A percentile compares a stretch with the other conserved stretches of the same genome.
Evolutionary conservation across 1,140 invertebrate species (phyloP).

Genomic region (Drosophila repleta): DNA sequence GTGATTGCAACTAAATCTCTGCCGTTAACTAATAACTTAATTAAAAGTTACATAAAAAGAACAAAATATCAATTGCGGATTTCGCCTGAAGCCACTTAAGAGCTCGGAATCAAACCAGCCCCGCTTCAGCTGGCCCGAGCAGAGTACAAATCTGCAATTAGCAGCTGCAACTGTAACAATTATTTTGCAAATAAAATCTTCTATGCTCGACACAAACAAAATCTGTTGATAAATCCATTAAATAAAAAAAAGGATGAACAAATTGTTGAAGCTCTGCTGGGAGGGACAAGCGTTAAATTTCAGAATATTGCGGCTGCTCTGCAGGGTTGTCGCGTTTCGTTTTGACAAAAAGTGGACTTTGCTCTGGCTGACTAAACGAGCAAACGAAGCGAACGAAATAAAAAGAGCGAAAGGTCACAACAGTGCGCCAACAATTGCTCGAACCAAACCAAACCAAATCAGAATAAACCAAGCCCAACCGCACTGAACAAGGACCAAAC

Average conservation of each 20-base stretch:
- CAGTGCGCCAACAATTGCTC: constrained; percentile 27
- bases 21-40: constrained; percentile 2
- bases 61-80: neutral
- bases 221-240: neutral
- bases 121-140: too few relatives aligned
- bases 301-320: neutral
- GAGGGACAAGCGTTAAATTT: constrained; percentile 6
- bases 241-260: neutral
- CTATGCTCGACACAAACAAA: too few relatives aligned
- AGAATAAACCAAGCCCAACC: neutral
- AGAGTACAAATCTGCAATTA: neutral
- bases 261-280: constrained; percentile 10
- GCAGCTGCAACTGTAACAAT: neutral
- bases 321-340: constrained; percentile 51
- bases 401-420: constrained; percentile 38
- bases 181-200: constrained; percentile 1
- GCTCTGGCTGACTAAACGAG: constrained; percentile 35
- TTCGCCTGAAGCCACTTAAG: constrained; percentile 1
- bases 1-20: neutral
- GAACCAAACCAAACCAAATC: constrained; percentile 23
- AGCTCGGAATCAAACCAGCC: neutral
- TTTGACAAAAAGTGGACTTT: constrained; percentile 62
- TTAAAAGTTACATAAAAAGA: constrained; percentile 6
- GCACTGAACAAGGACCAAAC: constrained; percentile 51
- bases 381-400: constrained; percentile 48